Base-by-base conservation (phyloP, 1,140 invertebrate genomes). In the Chironomus striatipennis region DNA sequence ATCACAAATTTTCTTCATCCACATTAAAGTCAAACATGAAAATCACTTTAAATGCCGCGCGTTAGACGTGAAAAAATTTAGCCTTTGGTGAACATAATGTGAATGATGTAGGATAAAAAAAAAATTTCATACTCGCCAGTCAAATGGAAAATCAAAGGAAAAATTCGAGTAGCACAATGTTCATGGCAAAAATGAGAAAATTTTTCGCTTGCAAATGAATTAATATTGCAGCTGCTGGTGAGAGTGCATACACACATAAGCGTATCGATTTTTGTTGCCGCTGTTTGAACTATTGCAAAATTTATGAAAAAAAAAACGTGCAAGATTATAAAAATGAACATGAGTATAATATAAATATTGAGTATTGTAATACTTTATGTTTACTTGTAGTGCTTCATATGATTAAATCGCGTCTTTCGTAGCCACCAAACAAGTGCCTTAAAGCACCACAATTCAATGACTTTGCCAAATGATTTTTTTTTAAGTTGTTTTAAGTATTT, bases 21-120 rank as follows among this genome's bases (percentile, higher is more conserved):
- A 57, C 15, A n/a, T 57, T 57, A 57, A 57, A 57, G 47, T n/a
- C 10, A 5, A 57, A 57, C 8, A 57, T n/a, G 47, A 12, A 34
- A n/a, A 12, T 57, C 47, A 57, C 47, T 57, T 57, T 57, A 57
- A 57, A 57, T 12, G n/a, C 12, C 47, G 12, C 47, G 12, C 24
- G 24, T 34, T 34, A 34, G 24, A 34, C 24, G 24, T 5, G 24
- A 34, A 34, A 34, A 34, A 34, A 34, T n/a, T 57, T 57, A 12
- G 47, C 47, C 47, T n/a, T n/a, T n/a, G 47, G 47, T 57, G 47
- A 57, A 57, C n/a, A n/a, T 57, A n/a, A n/a, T 57, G 47, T 57
- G 47, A 57, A n/a, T 57, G 47, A 9, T n/a, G 47, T 57, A 57
- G 47, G 47, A 57, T 57, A n/a, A 5, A 12, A n/a, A 57, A 57